Evolutionary conservation across 2,113 vertebrate species (phyloP), one percentile per base, ranked within the genome.

Genomic region (Riparia riparia): DNA sequence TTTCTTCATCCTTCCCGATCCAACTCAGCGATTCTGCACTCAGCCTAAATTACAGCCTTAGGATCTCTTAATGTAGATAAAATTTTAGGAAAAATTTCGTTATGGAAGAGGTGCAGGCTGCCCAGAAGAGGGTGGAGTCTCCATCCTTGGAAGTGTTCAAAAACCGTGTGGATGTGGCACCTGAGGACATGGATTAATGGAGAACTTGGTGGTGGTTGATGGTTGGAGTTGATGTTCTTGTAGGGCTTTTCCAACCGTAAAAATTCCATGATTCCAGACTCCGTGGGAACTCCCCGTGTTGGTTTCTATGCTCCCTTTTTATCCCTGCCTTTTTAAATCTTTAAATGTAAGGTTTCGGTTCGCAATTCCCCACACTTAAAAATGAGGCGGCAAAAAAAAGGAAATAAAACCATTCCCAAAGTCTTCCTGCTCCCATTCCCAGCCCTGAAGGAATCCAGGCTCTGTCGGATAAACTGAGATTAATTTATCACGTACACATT

Each of bases 251-350:
- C 58, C 68, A 65, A 26, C 44, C 31, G 22, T 32, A 19, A 50
- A 17, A 50, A 57, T 57, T 16, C 51, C 44, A 7, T 6, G 2
- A 47, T 80, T 87, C 17, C 47, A 2, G 50, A n/a, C 17, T 24
- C 50, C 5, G 0, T n/a, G 21, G 21, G 42, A 81, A 1, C 17
- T 41, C 66, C 17, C 2, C 4, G 0, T 21, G 4, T 4, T 26
- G 29, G 8, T 21, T 45, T 51, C 45, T 14, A 4, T 7, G 1
- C 22, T 64, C 8, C 26, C 37, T 37, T 41, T 44, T 50, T 51
- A 63, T 45, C 29, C 21, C n/a, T 61, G 28, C 50, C 37, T 90
- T 39, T 85, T 20, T 6, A n/a, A 37, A 37, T 34, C 50, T 77
- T 82, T 34, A 47, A 80, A 39, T 39, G 4, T 1, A 31, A 73